Conservation (phyloP, 2,113 vertebrate species). For the Corynorhinus townsendii region DNA sequence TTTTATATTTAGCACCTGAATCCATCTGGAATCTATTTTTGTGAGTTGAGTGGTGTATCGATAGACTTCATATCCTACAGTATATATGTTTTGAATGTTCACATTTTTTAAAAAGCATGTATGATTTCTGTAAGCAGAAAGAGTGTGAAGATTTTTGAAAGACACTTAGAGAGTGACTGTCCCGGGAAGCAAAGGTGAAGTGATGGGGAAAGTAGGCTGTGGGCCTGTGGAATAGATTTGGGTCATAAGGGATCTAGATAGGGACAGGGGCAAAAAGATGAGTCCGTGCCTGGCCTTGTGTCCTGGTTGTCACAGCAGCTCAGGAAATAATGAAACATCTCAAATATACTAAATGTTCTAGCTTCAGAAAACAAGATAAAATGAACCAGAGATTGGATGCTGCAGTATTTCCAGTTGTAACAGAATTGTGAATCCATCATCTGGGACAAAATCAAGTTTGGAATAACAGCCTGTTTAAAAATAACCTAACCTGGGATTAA, state of each 20-base stretch:
- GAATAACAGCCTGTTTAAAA: neutral
- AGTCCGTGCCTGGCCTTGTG: neutral
- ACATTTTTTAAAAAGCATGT: neutral
- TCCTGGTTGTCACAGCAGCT: neutral
- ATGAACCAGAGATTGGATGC: neutral
- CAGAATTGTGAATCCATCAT: neutral
- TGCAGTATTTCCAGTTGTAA: neutral
- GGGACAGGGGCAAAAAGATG: neutral
- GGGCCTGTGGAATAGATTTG: neutral
- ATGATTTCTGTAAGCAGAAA: constrained; percentile 21
- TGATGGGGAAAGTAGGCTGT: neutral
- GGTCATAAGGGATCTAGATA: neutral
- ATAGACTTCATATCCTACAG: neutral
- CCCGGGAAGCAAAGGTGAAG: neutral
- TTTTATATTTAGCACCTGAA: constrained; percentile 29
- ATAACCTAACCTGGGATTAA: neutral
- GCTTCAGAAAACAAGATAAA: neutral
- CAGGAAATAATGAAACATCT: neutral
- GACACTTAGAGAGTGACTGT: neutral
- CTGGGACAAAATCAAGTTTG: neutral
- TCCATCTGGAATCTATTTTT: constrained; percentile 55
- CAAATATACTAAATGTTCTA: neutral
- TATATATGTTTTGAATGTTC: neutral
- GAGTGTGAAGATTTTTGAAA: neutral
- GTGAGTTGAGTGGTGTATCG: neutral